Evolutionary conservation across 2,888 invertebrate species (phyloP).

Genomic region (Ditula angustiorana): DNA sequence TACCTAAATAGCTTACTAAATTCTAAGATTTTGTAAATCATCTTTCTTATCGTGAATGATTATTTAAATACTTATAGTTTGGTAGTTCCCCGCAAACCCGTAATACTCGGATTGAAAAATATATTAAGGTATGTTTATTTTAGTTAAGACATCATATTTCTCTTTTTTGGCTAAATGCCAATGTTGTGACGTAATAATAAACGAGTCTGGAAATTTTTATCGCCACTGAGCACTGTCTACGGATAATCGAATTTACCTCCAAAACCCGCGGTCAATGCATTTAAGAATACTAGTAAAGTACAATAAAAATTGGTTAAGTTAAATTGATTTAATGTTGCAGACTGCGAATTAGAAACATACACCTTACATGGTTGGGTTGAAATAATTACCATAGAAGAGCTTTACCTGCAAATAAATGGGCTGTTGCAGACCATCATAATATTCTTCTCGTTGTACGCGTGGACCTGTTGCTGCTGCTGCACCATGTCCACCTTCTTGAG

Average conservation of each 20-base stretch:
- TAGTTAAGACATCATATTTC: neutral
- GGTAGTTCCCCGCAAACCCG: neutral
- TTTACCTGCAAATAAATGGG: slow-evolving; percentile 91
- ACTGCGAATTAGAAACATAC: too few species aligned
- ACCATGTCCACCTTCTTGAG: slow-evolving; percentile 96
- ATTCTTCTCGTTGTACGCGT: slow-evolving; percentile 94
- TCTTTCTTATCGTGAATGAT: neutral
- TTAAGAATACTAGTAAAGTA: slow-evolving; percentile 18
- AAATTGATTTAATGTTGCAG: too few species aligned
- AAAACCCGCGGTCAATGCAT: slow-evolving; percentile 10
- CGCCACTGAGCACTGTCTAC: neutral
- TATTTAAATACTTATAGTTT: neutral
- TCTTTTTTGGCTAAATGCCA: slow-evolving; percentile 8
- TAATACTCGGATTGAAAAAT: neutral
- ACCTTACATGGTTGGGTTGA: too few species aligned
- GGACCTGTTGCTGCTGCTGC: slow-evolving; percentile 94
- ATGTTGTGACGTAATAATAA: slow-evolving; percentile 8
- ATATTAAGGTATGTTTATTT: neutral
- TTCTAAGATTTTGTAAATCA: neutral
- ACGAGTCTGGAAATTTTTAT: slow-evolving; percentile 14
- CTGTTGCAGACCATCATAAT: slow-evolving; percentile 93
- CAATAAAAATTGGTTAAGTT: too few species aligned
- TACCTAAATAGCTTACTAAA: neutral
- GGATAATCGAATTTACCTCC: slow-evolving; percentile 10
- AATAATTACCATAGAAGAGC: too few species aligned